Evolutionary conservation across 2,888 invertebrate genomes (phyloP).

Genomic region (Caenorhabditis uteleia): DNA sequence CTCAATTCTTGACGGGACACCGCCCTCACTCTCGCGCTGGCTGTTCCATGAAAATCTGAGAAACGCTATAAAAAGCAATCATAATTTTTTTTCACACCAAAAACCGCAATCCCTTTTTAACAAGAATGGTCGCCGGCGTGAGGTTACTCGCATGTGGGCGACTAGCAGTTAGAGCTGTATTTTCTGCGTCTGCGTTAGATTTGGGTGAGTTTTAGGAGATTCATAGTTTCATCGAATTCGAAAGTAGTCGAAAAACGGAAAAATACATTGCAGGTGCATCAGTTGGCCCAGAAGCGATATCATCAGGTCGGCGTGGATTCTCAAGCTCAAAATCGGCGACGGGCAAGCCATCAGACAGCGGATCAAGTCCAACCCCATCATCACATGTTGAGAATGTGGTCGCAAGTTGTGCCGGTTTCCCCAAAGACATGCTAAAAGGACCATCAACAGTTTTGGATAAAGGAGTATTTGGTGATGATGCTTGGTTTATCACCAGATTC

Average conservation of each 20-base stretch:
- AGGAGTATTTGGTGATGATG: slow-evolving; percentile 96
- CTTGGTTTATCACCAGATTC: slow-evolving; percentile 85
- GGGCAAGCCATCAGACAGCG: slow-evolving; percentile 20
- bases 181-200: slow-evolving; percentile 50
- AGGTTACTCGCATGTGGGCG: slow-evolving; percentile 54
- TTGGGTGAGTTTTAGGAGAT: slow-evolving; percentile 24
- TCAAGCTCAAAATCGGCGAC: slow-evolving; percentile 17
- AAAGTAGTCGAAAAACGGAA: background rate
- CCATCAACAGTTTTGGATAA: slow-evolving; percentile 69
- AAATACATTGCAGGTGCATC: slow-evolving; percentile 11
- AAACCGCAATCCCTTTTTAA: slow-evolving; percentile 3
- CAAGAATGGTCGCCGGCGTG: slow-evolving; percentile 50
- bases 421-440: slow-evolving; percentile 61
- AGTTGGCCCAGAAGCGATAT: slow-evolving; percentile 25
- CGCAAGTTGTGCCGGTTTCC: slow-evolving; percentile 65
- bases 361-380: slow-evolving; percentile 11
- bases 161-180: slow-evolving; percentile 55
- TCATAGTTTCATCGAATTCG: background rate
- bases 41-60: background rate
- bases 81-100: slow-evolving; percentile 13
- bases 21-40: too few relatives aligned
- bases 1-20: slow-evolving; percentile 28
- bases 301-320: slow-evolving; percentile 14
- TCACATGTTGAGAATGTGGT: slow-evolving; percentile 51
- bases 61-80: too few relatives aligned